phyloP scores from a whole-genome alignment of 2,113 vertebrate genomes.

The Turnix velox region DNA sequence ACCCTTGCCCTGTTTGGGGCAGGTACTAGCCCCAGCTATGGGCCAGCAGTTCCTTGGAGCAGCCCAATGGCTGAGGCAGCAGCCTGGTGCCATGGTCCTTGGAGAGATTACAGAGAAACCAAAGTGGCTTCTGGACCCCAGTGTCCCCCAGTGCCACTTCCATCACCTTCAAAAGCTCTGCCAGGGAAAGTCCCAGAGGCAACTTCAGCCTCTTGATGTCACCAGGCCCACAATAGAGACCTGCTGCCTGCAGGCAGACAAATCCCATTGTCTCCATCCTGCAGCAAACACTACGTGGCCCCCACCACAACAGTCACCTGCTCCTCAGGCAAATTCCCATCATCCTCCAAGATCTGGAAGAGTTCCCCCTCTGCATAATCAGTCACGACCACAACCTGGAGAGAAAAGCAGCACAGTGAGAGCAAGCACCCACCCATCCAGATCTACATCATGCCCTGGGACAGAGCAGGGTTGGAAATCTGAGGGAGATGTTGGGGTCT shows the following conservation, averaged over 20 bases:
- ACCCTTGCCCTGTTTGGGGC: not conserved
- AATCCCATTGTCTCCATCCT: not conserved
- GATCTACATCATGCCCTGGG: not conserved
- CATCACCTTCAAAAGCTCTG: not conserved
- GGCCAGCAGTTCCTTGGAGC: not conserved
- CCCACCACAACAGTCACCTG: slow-evolving; percentile 72
- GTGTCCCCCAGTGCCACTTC: not conserved
- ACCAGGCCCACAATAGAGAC: not conserved
- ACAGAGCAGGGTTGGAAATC: not conserved
- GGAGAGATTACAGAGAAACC: not conserved
- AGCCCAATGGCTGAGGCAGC: not conserved
- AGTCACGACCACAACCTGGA: slow-evolving; percentile 93
- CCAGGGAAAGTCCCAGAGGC: not conserved
- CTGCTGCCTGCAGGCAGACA: not conserved
- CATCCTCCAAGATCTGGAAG: slow-evolving; percentile 94
- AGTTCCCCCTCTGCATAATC: slow-evolving; percentile 95
- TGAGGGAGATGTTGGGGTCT: not conserved
- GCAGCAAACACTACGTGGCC: not conserved
- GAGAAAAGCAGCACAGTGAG: not conserved
- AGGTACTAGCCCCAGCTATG: not conserved
- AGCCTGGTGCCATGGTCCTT: not conserved
- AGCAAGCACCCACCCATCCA: not conserved
- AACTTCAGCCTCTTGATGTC: not conserved
- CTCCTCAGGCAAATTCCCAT: slow-evolving; percentile 85
- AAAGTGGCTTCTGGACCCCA: not conserved